phyloP scores from a whole-genome alignment of 2,113 vertebrate species.

The Gallinago media region DNA sequence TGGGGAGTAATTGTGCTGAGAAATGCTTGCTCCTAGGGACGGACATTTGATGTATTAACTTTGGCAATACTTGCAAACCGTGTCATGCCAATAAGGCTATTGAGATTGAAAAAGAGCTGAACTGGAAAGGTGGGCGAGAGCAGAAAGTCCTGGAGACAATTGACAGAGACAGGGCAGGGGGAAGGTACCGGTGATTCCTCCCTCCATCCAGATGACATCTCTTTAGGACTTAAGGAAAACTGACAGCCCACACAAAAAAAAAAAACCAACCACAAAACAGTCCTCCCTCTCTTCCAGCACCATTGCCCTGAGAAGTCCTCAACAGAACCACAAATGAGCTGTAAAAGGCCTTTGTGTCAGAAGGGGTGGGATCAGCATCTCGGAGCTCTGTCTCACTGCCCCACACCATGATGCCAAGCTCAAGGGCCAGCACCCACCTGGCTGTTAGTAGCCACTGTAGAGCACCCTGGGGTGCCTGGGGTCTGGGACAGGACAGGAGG shows the following conservation, averaged over 20 bases:
- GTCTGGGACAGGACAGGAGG: neutral
- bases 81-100: conserved; percentile 53
- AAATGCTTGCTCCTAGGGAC: neutral
- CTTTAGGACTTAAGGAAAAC: neutral
- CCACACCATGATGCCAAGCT: neutral
- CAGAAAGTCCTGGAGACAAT: conserved; percentile 1
- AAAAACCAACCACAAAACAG: no score
- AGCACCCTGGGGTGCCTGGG: neutral
- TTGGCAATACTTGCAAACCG: conserved; percentile 50
- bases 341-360: neutral
- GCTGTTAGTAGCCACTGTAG: rapidly evolving
- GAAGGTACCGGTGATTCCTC: neutral
- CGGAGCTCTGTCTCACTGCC: neutral
- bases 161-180: conserved; percentile 36
- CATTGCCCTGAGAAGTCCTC: neutral
- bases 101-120: conserved; percentile 47
- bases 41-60: conserved; percentile 37
- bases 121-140: conserved; percentile 33
- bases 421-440: neutral
- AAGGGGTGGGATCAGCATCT: neutral
- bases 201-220: neutral
- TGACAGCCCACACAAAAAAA: neutral
- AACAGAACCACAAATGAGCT: neutral
- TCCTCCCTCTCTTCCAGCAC: neutral
- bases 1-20: conserved; percentile 45